Base-by-base conservation (phyloP, 2,113 vertebrate species). In the Strix aluco region DNA sequence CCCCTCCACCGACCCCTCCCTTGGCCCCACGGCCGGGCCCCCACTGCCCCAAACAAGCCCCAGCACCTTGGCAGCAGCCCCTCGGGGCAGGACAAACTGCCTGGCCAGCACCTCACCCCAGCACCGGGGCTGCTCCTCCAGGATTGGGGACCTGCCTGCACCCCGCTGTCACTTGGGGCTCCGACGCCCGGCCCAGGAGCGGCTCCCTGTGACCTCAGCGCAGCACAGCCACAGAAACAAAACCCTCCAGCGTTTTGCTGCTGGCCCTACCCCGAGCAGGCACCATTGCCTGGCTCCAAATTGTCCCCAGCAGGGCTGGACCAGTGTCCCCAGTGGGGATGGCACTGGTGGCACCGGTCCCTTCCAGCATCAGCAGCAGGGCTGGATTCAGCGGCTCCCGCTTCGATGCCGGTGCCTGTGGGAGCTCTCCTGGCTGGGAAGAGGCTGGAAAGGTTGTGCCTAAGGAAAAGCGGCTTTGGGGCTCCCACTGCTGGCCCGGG, bases 321-420 rank as follows among this genome's bases (percentile, higher is more conserved):
- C 36, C 65, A 10, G 65, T 16, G 67, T 40, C 81, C 61, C 23
- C 51, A 11, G 10, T 0, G 13, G 34, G 32, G 38, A 30, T 2
- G 17, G 44, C 2, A 0, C 49, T 5, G 73, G 46, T 26, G 49
- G 36, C 78, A 80, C 21, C 58, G 3, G 49, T 19, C 26, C 61
- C 46, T 42, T 25, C 57, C 75, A 57, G 57, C 62, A 44, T 9
- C 59, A 10, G 71, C 0, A 0, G 49, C 40, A 62, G 47, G 59
- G 59, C 80, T 2, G 36, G 29, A 4, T 72, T 14, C 7, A 26
- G 67, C 72, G 0, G 14, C 7, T 44, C 84, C 79, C 0, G 0
- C 52, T 13, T 27, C 0, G 0, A 3, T 10, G 20, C 15, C 0
- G 0, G 29, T 13, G 23, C 42, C 83, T 89, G 29, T 69, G 44